Evolutionary conservation across 2,113 vertebrate genomes (phyloP), one percentile per base, ranked within the genome.

Genomic region (Macaca mulatta): DNA sequence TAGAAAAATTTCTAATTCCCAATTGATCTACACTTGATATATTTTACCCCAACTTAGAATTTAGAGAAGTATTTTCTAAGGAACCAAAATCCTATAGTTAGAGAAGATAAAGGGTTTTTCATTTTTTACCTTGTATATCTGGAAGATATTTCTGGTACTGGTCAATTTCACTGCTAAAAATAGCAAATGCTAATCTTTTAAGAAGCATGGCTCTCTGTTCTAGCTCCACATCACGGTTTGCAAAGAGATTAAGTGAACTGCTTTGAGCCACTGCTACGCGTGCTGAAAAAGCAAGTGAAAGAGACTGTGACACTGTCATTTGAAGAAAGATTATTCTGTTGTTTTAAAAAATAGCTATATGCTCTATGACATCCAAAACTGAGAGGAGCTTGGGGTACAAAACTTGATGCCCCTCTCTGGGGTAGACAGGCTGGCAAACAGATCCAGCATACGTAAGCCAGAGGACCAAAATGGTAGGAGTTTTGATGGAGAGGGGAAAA

Each of bases 141-240:
- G 99, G 99, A 90, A 99, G 99, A 97, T 99, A 99, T 90, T 99
- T 99, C 98, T 99, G 99, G 98, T 99, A 99, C 74, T 99, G 99
- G 98, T 99, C 99, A 98, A 99, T 98, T 98, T 99, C 99, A 30
- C 99, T 99, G 98, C 99, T 99, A 88, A 99, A 99, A 97, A 99
- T 99, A 92, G 99, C 99, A 6, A 99, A 99, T 69, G 99, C 99
- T 82, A 99, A 97, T 85, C 99, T 99, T 98, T 99, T 99, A 52
- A 99, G 99, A 74, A 99, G 99, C 99, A 99, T 99, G 8, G 99
- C 99, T 32, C 99, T 99, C 98, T 99, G 99, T 93, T 99, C 99
- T 98, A 99, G 99, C 98, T 99, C 99, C 2, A 97, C 99, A 0
- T 99, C 99, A 10, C 99, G 99, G 96, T 99, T 99, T 25, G 99